Evolutionary conservation across 1,140 invertebrate genomes (phyloP).

Genomic region (Platyura marginata): DNA sequence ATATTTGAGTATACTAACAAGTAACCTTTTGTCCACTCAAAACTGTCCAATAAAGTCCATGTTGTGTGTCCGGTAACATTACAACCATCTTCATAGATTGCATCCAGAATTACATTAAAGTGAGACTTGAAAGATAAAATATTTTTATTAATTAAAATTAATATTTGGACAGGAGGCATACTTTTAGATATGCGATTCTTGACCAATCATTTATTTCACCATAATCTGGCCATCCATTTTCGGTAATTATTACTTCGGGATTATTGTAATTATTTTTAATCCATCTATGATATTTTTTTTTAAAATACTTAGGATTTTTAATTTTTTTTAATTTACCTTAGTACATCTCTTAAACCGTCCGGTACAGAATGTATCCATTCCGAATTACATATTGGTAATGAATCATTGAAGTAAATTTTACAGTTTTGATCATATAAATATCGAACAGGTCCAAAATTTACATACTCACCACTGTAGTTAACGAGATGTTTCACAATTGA

Average conservation of each 20-base stretch:
- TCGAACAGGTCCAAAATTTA: background rate
- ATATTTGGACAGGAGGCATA: no score
- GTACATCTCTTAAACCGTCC: constrained; percentile 29
- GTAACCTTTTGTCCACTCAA: constrained; percentile 54
- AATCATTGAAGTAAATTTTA: background rate
- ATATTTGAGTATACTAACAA: constrained; percentile 28
- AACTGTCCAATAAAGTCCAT: constrained; percentile 65
- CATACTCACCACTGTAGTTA: no score
- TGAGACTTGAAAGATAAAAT: no score
- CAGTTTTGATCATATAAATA: background rate
- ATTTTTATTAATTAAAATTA: no score
- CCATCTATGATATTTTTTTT: constrained; percentile 25
- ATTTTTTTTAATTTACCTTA: constrained; percentile 21
- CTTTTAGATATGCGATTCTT: constrained; percentile 22
- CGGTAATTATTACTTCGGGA: constrained; percentile 41
- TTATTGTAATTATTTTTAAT: constrained; percentile 39
- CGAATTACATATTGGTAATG: constrained; percentile 17
- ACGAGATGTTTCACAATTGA: constrained; percentile 6
- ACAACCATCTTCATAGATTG: background rate
- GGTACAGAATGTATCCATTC: constrained; percentile 21
- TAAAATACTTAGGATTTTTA: background rate
- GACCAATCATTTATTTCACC: constrained; percentile 30
- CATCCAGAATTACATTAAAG: background rate
- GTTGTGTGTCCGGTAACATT: constrained; percentile 10
- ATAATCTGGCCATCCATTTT: constrained; percentile 43